phyloP scores from a whole-genome alignment of 2,888 invertebrate species.

The Tipula vernalis region DNA sequence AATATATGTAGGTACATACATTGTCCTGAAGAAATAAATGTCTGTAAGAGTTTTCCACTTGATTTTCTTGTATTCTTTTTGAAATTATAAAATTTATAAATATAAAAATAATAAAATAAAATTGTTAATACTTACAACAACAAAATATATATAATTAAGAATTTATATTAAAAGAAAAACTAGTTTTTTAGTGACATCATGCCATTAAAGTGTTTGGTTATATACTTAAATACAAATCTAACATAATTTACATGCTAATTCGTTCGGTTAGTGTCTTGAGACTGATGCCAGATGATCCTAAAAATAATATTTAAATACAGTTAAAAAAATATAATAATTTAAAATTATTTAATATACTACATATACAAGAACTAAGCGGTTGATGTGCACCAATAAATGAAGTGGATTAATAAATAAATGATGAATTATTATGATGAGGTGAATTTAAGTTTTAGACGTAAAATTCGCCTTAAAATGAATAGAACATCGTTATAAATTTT shows the following conservation, averaged over 20 bases:
- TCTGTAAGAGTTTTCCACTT: too few species aligned
- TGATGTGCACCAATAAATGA: too few species aligned
- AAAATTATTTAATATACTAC: too few species aligned
- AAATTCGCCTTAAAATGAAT: too few species aligned
- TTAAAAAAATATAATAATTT: background rate
- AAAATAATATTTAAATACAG: background rate
- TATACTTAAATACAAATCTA: background rate
- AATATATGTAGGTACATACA: too few species aligned
- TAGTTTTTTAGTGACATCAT: background rate
- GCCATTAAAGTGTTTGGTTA: background rate
- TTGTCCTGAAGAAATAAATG: too few species aligned
- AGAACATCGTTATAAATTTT: too few species aligned
- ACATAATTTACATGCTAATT: background rate
- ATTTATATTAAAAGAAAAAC: background rate
- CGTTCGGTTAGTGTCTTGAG: background rate
- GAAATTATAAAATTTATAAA: background rate
- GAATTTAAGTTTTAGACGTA: too few species aligned
- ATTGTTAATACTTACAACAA: background rate
- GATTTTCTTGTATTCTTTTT: too few species aligned
- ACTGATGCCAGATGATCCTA: background rate
- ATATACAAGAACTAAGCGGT: too few species aligned
- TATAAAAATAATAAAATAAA: background rate
- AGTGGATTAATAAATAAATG: too few species aligned
- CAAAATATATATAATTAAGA: background rate
- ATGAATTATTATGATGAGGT: too few species aligned